These are phyloP conservation scores for Synanceia verrucosa DNA, from an alignment of 2,797 vertebrate genomes.

Conservation along the genomic window DNA sequence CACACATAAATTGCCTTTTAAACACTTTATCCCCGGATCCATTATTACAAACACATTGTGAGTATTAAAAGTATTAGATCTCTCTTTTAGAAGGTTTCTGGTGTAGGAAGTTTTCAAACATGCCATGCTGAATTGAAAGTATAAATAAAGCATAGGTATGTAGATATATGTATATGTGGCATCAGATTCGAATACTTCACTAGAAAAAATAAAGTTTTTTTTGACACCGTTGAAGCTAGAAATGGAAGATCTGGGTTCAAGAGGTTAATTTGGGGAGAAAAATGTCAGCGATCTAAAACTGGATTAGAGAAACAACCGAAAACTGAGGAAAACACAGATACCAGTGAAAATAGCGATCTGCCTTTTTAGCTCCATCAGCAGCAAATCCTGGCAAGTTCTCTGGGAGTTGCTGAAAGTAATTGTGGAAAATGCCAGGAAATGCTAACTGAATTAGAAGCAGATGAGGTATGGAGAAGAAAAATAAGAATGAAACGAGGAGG, in stretches of 20 bases:
- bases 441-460: slow-evolving; percentile 16
- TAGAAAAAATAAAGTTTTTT: neutral
- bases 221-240: neutral
- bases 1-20: neutral
- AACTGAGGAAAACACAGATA: neutral
- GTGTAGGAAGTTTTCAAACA: neutral
- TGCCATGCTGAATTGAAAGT: neutral
- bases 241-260: slow-evolving; percentile 6
- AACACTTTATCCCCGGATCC: neutral
- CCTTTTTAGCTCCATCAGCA: neutral
- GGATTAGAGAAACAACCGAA: slow-evolving; percentile 6
- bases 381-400: slow-evolving; percentile 7
- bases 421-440: slow-evolving; percentile 14
- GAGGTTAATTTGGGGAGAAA: slow-evolving; percentile 17
- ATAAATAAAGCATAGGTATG: neutral
- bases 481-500: neutral
- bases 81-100: neutral
- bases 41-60: neutral
- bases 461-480: slow-evolving; percentile 1
- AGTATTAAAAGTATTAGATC: neutral
- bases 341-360: slow-evolving; percentile 29
- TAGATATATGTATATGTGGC: neutral
- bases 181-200: neutral
- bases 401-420: slow-evolving; percentile 15
- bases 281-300: slow-evolving; percentile 4